Base-by-base conservation (phyloP, 2,888 invertebrate genomes). In the Cantharis rustica region DNA sequence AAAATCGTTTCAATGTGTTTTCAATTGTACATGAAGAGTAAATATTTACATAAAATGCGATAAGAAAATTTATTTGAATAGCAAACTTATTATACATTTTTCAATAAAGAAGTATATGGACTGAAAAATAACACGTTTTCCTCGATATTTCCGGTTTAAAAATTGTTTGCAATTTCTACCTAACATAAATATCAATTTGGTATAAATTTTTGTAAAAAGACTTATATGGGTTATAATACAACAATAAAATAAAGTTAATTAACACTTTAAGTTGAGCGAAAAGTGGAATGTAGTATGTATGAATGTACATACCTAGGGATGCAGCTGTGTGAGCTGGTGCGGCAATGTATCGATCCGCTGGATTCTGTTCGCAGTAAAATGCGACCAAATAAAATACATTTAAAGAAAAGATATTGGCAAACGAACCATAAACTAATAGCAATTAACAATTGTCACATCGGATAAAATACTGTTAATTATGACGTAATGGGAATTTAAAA, bases 301-400 rank as follows among this genome's bases (percentile, higher is more conserved):
- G 7, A 47, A 47, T 66, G 17, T 63, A n/a, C n/a, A n/a, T n/a
- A 66, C 64, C 64, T 66, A 66, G 20, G 64, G 64, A 23, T 66
- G 20, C 64, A 66, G 64, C 64, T 66, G 64, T 47, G 47, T 20
- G 20, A 20, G 64, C 64, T 66, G 64, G 64, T 66, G 64, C 64
- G 64, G 64, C 64, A 66, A 66, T 17, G 64, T 66, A 66, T 66
- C 64, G 64, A 66, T 66, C 64, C 64, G 20, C 64, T 66, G 64
- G 20, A 66, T 66, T 66, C 64, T 66, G 64, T 20, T 66, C 64
- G 11, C 17, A 66, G 64, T 20, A 23, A 66, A 66, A 66, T 20
- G 64, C 13, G 64, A 66, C 64, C 64, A 20, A 66, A 66, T 66
- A n/a, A 66, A 66, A 66, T 66, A 66, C 64, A 66, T 66, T 66